These are phyloP conservation scores for Chaetogeoica ovagalla DNA, from an alignment of 2,888 invertebrate genomes.

Conservation along the genomic window DNA sequence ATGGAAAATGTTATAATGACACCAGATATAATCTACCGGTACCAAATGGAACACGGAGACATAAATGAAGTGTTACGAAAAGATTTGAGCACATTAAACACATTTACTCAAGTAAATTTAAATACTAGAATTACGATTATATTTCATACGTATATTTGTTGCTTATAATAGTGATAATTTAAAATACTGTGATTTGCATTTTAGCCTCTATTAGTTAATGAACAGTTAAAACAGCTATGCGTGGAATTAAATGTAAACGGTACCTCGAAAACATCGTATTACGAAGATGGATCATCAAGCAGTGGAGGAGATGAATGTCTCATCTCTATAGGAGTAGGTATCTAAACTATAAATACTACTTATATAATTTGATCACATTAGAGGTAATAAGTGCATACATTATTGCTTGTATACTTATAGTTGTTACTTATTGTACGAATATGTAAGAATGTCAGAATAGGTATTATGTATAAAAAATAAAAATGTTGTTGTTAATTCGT, in stretches of 20 bases:
- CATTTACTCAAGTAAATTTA: conserved; percentile 63
- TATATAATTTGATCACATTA: neutral
- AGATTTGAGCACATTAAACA: conserved; percentile 66
- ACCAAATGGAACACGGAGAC: conserved; percentile 66
- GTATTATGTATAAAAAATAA: neutral
- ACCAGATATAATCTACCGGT: conserved; percentile 71
- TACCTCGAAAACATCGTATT: conserved; percentile 60
- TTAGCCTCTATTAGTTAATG: conserved; percentile 71
- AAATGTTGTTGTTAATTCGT: neutral
- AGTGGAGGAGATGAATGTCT: conserved; percentile 62
- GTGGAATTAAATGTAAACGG: conserved; percentile 64
- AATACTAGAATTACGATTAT: neutral
- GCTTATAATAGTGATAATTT: neutral
- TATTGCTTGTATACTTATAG: no score
- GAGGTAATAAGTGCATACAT: neutral
- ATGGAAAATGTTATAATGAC: conserved; percentile 69
- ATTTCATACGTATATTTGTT: neutral
- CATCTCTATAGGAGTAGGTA: conserved; percentile 36
- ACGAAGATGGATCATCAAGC: conserved; percentile 65
- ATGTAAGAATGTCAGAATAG: neutral
- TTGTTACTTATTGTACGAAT: no score
- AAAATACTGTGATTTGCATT: conserved; percentile 54
- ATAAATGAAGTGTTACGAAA: conserved; percentile 67
- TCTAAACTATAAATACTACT: neutral
- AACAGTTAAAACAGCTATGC: conserved; percentile 73